Conservation (phyloP, 2,888 invertebrate species). For the Mythimna loreyi region DNA sequence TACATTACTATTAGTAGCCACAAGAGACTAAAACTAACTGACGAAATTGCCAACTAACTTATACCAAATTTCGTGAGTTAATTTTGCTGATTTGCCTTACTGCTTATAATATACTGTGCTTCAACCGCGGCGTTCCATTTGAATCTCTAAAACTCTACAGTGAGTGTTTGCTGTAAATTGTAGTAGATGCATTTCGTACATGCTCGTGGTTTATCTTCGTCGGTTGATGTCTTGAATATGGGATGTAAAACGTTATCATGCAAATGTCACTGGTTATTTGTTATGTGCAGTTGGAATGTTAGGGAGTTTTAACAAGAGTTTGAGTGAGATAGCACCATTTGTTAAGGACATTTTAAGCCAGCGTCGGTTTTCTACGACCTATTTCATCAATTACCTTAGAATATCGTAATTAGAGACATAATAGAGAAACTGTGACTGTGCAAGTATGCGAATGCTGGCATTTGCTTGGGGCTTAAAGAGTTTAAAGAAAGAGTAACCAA, state of each 20-base stretch:
- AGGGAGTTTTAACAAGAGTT: conserved; percentile 15
- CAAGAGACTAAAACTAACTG: too few species aligned
- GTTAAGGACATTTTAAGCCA: background rate
- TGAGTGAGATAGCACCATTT: conserved; percentile 10
- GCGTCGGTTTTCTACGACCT: background rate
- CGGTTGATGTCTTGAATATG: conserved; percentile 73
- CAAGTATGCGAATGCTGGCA: too few species aligned
- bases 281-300: conserved; percentile 42
- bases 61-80: too few species aligned
- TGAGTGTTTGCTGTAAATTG: conserved; percentile 75
- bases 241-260: conserved; percentile 67
- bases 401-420: too few species aligned
- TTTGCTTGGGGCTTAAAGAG: too few species aligned
- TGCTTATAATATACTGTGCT: conserved; percentile 31
- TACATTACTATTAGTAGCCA: too few species aligned
- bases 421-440: too few species aligned
- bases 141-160: conserved; percentile 69
- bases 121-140: conserved; percentile 62
- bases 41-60: too few species aligned
- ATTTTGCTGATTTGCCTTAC: too few species aligned
- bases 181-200: conserved; percentile 69
- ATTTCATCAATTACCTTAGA: too few species aligned
- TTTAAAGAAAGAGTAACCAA: background rate
- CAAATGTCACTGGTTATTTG: conserved; percentile 60
- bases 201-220: conserved; percentile 71